Evolutionary conservation across 1,140 invertebrate species (phyloP).

Genomic region (Zaprionus inermis): DNA sequence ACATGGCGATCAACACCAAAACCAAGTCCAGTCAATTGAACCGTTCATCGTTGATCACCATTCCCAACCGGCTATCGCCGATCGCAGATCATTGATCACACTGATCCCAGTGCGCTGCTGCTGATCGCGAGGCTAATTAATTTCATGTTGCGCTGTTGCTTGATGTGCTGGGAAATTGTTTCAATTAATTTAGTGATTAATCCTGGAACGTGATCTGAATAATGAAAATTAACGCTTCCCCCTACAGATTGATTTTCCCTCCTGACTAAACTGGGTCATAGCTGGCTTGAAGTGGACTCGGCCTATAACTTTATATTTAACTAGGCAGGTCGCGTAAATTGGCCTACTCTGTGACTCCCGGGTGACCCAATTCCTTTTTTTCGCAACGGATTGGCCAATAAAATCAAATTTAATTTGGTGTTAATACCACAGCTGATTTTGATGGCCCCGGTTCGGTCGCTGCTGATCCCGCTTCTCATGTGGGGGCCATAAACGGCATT

Average conservation of each 20-base stretch:
- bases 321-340: conserved; percentile 31
- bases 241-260: neutral
- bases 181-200: conserved; percentile 82
- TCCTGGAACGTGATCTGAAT: conserved; percentile 67
- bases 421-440: conserved; percentile 63
- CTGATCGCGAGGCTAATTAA: conserved; percentile 66
- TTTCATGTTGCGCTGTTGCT: conserved; percentile 67
- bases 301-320: conserved; percentile 62
- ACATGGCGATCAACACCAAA: conserved; percentile 78
- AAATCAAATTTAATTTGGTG: conserved; percentile 74
- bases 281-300: conserved; percentile 50
- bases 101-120: conserved; percentile 24
- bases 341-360: conserved; percentile 3
- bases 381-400: conserved; percentile 33
- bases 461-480: conserved; percentile 8
- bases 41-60: conserved; percentile 18
- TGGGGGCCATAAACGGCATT: conserved; percentile 66
- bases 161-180: conserved; percentile 75
- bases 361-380: conserved; percentile 72
- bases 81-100: conserved; percentile 33
- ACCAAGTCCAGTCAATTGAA: conserved; percentile 38
- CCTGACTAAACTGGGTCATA: conserved; percentile 64
- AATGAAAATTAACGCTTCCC: conserved; percentile 25
- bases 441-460: conserved; percentile 49
- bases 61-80: conserved; percentile 24